Conservation (phyloP, 1,140 invertebrate genomes). For the Heterodera carotae region DNA sequence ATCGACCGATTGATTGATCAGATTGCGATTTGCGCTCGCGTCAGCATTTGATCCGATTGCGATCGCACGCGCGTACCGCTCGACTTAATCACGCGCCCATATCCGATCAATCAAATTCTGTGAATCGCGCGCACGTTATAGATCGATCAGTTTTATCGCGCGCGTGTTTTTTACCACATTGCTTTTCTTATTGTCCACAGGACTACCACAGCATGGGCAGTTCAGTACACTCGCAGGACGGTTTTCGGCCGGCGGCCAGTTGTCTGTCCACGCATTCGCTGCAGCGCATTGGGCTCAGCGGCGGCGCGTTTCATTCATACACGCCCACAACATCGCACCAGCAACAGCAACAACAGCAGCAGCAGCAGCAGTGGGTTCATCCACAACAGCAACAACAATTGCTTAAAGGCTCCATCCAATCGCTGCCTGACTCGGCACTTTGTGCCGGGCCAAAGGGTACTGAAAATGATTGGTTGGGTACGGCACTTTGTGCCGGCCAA, state of each 20-base stretch:
- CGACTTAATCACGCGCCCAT: no score
- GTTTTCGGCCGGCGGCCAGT: constrained; percentile 37
- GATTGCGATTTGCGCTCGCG: no score
- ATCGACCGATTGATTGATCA: no score
- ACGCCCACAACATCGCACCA: constrained; percentile 17
- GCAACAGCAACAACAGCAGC: constrained; percentile 1
- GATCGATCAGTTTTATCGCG: no score
- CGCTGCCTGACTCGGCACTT: constrained; percentile 55
- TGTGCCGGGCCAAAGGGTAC: not conserved
- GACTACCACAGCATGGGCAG: constrained; percentile 52
- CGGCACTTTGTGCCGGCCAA: not conserved
- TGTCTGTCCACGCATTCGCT: constrained; percentile 53
- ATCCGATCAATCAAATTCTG: no score
- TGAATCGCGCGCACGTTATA: no score
- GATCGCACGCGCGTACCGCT: no score
- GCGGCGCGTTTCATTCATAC: constrained; percentile 57
- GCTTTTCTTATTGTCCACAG: constrained; percentile 19
- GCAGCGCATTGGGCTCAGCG: constrained; percentile 38
- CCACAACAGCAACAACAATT: constrained; percentile 22
- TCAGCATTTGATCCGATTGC: no score
- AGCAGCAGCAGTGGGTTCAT: constrained; percentile 25
- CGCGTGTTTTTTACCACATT: not conserved
- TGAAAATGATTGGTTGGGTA: not conserved
- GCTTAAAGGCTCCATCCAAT: constrained; percentile 60
- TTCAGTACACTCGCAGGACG: constrained; percentile 46